Percentiles rank a stretch among this genome's conserved stretches.
These are phyloP conservation scores for Dendroctonus valens DNA, from an alignment of 1,140 invertebrate species.

Conservation along the genomic window DNA sequence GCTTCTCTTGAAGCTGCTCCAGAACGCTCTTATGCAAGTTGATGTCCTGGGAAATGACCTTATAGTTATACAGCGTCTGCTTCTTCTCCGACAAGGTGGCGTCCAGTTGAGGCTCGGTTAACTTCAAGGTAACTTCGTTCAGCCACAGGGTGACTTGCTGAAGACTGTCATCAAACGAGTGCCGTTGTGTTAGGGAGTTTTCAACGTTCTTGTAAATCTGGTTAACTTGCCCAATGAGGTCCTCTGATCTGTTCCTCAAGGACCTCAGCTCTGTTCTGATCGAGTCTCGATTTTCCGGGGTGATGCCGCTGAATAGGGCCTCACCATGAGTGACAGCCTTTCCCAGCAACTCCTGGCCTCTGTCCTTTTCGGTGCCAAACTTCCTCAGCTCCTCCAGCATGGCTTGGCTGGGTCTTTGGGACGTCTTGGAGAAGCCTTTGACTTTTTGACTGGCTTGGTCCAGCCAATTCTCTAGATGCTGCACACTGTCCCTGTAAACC, in stretches of 20 bases:
- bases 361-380: slow-evolving; percentile 72
- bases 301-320: slow-evolving; percentile 81
- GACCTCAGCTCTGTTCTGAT: slow-evolving; percentile 79
- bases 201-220: slow-evolving; percentile 83
- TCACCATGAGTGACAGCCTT: slow-evolving; percentile 83
- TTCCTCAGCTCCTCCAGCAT: slow-evolving; percentile 73
- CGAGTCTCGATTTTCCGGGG: slow-evolving; percentile 78
- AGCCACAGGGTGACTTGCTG: slow-evolving; percentile 81
- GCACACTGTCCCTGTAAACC: slow-evolving; percentile 65
- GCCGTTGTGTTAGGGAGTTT: slow-evolving; percentile 79
- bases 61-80: slow-evolving; percentile 72
- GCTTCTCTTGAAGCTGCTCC: slow-evolving; percentile 74
- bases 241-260: slow-evolving; percentile 80
- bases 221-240: slow-evolving; percentile 79
- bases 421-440: slow-evolving; percentile 65
- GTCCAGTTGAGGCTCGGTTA: slow-evolving; percentile 66
- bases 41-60: slow-evolving; percentile 77
- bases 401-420: slow-evolving; percentile 65
- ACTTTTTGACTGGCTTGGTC: slow-evolving; percentile 70
- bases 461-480: slow-evolving; percentile 77
- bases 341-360: slow-evolving; percentile 75
- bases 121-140: slow-evolving; percentile 67
- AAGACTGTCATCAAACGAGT: slow-evolving; percentile 87
- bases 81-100: slow-evolving; percentile 83
- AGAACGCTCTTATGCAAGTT: slow-evolving; percentile 76